Evolutionary conservation across 2,113 vertebrate genomes (phyloP).

Genomic region (Corythornis cristatus): DNA sequence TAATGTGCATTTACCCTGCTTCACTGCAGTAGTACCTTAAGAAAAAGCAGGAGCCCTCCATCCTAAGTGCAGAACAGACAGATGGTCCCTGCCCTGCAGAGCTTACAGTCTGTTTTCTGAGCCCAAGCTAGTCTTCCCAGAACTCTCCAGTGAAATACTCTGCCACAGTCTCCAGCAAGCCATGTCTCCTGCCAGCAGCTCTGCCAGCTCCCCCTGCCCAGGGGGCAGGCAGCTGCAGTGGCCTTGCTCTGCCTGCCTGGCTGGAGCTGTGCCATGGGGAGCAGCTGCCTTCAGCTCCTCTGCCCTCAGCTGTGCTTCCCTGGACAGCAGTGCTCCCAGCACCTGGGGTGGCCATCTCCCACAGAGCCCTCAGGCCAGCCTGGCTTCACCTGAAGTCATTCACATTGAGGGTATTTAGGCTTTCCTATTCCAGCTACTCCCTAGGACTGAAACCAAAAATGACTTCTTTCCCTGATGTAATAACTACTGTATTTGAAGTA

Average conservation of each 20-base stretch:
- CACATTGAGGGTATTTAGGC: not conserved
- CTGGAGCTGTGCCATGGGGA: not conserved
- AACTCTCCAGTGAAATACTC: not conserved
- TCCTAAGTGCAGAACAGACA: not conserved
- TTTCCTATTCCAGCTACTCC: not conserved
- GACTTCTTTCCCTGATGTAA: not conserved
- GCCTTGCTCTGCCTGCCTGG: not conserved
- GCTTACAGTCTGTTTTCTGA: not conserved
- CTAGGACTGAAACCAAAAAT: not conserved
- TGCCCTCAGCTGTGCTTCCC: not conserved
- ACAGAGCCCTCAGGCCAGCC: not conserved
- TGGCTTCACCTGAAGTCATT: not conserved
- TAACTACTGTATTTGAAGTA: not conserved
- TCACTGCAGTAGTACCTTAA: not conserved
- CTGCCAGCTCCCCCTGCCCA: not conserved
- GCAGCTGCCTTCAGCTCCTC: constrained; percentile 22
- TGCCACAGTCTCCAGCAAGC: not conserved
- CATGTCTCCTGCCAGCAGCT: not conserved
- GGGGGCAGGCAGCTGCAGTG: constrained; percentile 13
- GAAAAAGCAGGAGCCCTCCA: not conserved
- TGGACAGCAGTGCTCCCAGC: not conserved
- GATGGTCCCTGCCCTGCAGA: constrained; percentile 36
- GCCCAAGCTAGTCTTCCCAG: not conserved
- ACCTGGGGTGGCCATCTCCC: not conserved
- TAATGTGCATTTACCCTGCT: not conserved